A percentile compares a stretch with the other conserved stretches of the same genome.
These are phyloP conservation scores for Lophura nycthemera DNA, from an alignment of 2,113 vertebrate genomes.

Conservation along the genomic window DNA sequence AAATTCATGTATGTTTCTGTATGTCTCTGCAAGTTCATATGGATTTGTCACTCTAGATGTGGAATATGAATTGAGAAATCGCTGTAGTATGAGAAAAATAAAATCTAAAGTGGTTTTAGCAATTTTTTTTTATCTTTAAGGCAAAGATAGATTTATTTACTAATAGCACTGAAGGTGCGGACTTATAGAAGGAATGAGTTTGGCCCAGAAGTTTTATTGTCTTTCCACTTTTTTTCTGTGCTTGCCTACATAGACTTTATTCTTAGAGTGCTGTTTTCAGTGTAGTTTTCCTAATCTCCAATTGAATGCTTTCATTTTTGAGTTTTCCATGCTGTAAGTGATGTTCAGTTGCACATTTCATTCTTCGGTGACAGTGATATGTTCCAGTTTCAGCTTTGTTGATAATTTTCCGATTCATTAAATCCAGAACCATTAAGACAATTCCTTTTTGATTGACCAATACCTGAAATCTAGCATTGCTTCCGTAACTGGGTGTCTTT, in stretches of 20 bases:
- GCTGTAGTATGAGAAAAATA: neutral
- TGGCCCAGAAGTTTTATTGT: neutral
- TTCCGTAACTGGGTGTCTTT: neutral
- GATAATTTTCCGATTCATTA: neutral
- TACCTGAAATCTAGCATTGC: neutral
- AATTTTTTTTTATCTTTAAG: neutral
- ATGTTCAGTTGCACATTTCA: neutral
- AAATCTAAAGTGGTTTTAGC: neutral
- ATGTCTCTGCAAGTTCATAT: neutral
- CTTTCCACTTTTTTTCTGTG: neutral
- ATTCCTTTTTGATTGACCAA: neutral
- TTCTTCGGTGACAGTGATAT: neutral
- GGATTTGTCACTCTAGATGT: neutral
- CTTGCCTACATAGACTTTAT: neutral
- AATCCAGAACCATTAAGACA: neutral
- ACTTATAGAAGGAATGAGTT: neutral
- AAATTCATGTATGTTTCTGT: neutral
- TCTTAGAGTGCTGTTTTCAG: neutral
- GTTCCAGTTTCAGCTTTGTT: neutral
- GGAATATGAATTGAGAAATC: neutral
- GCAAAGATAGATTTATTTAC: neutral
- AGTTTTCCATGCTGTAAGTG: neutral
- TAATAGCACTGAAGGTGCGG: neutral
- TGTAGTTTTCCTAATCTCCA: neutral
- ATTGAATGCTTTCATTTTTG: neutral